Evolutionary conservation across 2,113 vertebrate genomes (phyloP).

Genomic region (Pangasianodon hypophthalmus): DNA sequence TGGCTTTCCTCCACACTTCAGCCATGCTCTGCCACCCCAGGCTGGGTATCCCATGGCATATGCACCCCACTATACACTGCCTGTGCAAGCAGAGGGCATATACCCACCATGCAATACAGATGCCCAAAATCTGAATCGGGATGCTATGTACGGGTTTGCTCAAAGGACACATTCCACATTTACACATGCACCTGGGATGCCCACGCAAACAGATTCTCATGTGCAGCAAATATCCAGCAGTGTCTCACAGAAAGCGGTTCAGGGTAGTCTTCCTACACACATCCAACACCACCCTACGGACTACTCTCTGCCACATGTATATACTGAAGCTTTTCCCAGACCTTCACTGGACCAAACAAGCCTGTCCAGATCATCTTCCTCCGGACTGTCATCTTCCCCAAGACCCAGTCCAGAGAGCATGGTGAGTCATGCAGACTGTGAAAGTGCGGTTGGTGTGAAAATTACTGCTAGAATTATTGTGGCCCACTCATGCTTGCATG

Average conservation of each 20-base stretch:
- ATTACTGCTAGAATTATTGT: neutral
- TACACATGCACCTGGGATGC: neutral
- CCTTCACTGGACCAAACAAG: constrained; percentile 32
- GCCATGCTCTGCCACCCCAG: constrained; percentile 55
- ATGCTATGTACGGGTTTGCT: neutral
- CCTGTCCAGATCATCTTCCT: constrained; percentile 51
- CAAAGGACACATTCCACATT: constrained; percentile 19
- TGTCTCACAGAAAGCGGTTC: constrained; percentile 43
- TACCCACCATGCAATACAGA: constrained; percentile 27
- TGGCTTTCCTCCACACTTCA: constrained; percentile 62
- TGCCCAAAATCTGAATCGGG: constrained; percentile 29
- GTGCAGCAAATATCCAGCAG: constrained; percentile 15
- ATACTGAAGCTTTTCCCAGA: constrained; percentile 30
- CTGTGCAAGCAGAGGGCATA: constrained; percentile 6
- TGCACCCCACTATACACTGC: constrained; percentile 21
- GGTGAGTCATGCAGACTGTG: constrained; percentile 62
- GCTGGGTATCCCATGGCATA: constrained; percentile 54
- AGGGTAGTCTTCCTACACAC: constrained; percentile 23
- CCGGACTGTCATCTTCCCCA: constrained; percentile 63
- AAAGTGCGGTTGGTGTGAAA: neutral
- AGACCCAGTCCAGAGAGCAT: constrained; percentile 68
- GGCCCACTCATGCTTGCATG: neutral
- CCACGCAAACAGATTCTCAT: neutral
- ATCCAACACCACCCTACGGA: neutral
- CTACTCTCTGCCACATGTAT: constrained; percentile 7